Evolutionary conservation across 2,888 invertebrate species (phyloP).

Genomic region (Lissonota sp.): DNA sequence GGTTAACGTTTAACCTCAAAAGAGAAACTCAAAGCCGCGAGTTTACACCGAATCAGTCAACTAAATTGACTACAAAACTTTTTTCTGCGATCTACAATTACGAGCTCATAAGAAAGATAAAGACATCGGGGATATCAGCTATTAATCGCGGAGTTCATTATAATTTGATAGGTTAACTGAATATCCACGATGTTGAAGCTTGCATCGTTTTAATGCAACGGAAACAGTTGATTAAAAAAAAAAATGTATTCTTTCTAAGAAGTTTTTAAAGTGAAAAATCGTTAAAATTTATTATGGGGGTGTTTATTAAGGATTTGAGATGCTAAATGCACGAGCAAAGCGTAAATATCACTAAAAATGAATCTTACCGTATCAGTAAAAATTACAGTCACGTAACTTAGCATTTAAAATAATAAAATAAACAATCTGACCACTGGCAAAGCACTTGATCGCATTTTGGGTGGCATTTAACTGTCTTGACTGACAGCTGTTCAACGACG

Average conservation of each 20-base stretch:
- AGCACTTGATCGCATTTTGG: conserved; percentile 56
- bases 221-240: no score
- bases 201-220: no score
- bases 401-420: neutral
- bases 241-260: no score
- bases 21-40: neutral
- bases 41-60: neutral
- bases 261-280: no score
- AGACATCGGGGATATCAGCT: neutral
- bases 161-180: no score
- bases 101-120: neutral
- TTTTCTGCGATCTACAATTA: neutral
- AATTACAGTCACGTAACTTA: conserved; percentile 4
- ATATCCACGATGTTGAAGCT: no score
- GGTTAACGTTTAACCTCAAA: conserved; percentile 17
- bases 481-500: conserved; percentile 69
- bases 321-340: no score
- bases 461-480: conserved; percentile 71
- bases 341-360: no score
- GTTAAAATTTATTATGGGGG: no score
- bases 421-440: conserved; percentile 39
- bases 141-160: neutral
- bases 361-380: no score
- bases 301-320: no score
- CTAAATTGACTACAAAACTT: conserved; percentile 19